phyloP scores from a whole-genome alignment of 1,140 invertebrate species.

The Conopomorpha cramerella region DNA sequence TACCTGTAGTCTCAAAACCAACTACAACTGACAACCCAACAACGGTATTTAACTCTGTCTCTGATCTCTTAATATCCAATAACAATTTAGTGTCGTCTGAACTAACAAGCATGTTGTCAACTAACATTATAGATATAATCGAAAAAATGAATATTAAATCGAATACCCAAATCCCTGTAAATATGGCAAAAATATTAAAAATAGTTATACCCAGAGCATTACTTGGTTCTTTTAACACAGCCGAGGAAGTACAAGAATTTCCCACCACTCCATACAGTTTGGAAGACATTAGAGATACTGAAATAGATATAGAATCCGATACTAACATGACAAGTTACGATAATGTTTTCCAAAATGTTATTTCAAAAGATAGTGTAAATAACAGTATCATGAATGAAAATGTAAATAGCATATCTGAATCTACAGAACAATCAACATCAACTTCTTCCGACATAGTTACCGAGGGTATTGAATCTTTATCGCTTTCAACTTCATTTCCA shows the following conservation, averaged over 20 bases:
- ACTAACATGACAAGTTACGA: neutral
- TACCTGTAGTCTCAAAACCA: constrained; percentile 25
- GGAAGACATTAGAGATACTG: constrained; percentile 49
- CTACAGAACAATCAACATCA: too few species aligned
- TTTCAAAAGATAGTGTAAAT: constrained; percentile 26
- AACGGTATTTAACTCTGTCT: constrained; percentile 54
- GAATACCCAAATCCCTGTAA: constrained; percentile 38
- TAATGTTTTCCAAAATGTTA: constrained; percentile 23
- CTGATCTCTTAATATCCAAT: constrained; percentile 50
- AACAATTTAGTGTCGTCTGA: constrained; percentile 48
- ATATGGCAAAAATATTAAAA: constrained; percentile 46
- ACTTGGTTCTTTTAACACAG: constrained; percentile 22
- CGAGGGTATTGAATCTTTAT: too few species aligned
- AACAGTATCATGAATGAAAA: too few species aligned
- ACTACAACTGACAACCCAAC: constrained; percentile 39
- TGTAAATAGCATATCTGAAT: too few species aligned
- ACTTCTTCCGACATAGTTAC: too few species aligned
- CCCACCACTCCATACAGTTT: constrained; percentile 51
- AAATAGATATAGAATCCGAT: constrained; percentile 12
- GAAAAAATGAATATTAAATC: constrained; percentile 43
- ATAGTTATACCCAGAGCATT: constrained; percentile 36
- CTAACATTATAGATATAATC: constrained; percentile 49
- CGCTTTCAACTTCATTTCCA: too few species aligned
- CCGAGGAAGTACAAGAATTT: constrained; percentile 23
- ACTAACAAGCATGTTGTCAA: constrained; percentile 56